Conservation (phyloP, 2,797 vertebrate genomes). For the Pangasius krempfi region DNA sequence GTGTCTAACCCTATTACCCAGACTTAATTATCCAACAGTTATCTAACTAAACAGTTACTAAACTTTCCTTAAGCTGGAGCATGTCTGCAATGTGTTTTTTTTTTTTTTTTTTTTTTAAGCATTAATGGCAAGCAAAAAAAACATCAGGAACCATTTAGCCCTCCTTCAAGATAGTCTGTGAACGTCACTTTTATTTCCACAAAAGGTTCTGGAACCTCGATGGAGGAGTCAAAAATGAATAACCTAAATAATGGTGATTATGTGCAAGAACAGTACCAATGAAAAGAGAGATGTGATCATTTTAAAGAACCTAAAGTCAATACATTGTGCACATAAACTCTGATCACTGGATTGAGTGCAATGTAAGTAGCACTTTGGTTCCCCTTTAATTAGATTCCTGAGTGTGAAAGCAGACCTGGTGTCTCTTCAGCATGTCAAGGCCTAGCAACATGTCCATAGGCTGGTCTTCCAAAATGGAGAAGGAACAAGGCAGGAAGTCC, state of each 20-base stretch:
- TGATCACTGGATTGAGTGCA: not conserved
- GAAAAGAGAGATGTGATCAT: not conserved
- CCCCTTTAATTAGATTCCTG: not conserved
- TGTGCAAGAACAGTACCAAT: not conserved
- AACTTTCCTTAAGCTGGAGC: too few relatives aligned
- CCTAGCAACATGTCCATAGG: conserved; percentile 99
- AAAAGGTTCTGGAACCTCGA: not conserved
- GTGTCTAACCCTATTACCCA: not conserved
- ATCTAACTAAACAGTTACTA: not conserved
- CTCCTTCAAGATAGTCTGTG: not conserved
- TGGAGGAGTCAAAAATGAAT: not conserved
- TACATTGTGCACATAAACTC: not conserved
- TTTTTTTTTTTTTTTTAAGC: not conserved
- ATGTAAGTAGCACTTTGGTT: not conserved
- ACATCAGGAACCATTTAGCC: not conserved
- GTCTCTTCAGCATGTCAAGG: conserved; percentile 98
- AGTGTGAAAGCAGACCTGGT: conserved; percentile 82
- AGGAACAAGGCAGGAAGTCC: conserved; percentile 95
- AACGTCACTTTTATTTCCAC: not conserved
- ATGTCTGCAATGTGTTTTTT: not conserved
- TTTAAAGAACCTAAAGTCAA: not conserved
- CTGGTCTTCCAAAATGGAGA: conserved; percentile 98
- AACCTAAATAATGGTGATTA: not conserved
- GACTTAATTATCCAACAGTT: too few relatives aligned
- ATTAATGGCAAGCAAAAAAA: not conserved